Evolutionary conservation across 1,140 invertebrate species (phyloP).

Genomic region (Drosophila orena): DNA sequence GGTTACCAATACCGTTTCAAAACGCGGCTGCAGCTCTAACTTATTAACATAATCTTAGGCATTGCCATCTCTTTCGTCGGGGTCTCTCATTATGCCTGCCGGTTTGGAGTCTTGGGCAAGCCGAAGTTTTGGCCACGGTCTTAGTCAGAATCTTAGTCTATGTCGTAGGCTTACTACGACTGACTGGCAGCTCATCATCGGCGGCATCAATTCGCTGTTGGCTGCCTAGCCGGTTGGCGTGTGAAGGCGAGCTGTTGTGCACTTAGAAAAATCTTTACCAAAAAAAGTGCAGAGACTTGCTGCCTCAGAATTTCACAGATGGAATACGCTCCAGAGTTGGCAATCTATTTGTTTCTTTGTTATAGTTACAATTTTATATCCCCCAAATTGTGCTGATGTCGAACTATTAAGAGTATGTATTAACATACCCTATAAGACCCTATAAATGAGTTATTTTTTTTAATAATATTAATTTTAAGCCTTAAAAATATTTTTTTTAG

Average conservation of each 20-base stretch:
- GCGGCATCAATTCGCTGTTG: conserved; percentile 74
- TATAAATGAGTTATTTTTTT: too few relatives aligned
- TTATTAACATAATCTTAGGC: conserved; percentile 79
- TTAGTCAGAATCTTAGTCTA: conserved; percentile 5
- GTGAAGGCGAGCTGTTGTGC: conserved; percentile 52
- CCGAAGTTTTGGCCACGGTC: not conserved
- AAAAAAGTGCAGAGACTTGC: not conserved
- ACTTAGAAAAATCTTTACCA: conserved; percentile 25
- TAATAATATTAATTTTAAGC: too few relatives aligned
- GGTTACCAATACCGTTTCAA: conserved; percentile 66
- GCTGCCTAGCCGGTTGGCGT: conserved; percentile 71
- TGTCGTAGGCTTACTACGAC: conserved; percentile 1
- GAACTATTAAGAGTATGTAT: too few relatives aligned
- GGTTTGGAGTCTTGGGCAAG: conserved; percentile 13
- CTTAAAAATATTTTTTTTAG: too few relatives aligned
- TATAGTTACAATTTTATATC: not conserved
- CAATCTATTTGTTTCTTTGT: too few relatives aligned
- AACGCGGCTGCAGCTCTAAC: conserved; percentile 55
- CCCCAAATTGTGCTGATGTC: too few relatives aligned
- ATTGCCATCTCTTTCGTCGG: conserved; percentile 35
- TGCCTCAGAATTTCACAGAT: too few relatives aligned
- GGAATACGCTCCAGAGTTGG: too few relatives aligned
- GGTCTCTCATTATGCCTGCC: conserved; percentile 62
- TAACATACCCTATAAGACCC: too few relatives aligned
- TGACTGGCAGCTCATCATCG: conserved; percentile 72